A percentile compares a stretch with the other conserved stretches of the same genome.
Conservation (phyloP, 2,888 invertebrate species). For the Synanthedon andrenaeformis region DNA sequence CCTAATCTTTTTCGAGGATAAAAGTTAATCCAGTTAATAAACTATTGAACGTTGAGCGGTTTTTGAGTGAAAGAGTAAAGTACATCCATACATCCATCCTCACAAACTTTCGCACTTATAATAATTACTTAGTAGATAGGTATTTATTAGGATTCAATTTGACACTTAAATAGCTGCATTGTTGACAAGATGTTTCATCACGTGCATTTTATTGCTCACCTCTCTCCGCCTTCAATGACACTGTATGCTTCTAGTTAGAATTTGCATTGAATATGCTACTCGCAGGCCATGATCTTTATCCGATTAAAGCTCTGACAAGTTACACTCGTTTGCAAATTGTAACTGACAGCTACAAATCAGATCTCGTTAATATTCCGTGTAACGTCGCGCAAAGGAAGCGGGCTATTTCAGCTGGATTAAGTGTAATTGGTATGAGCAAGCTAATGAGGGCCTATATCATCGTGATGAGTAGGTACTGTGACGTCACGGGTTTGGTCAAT, state of each 20-base stretch:
- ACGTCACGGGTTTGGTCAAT: not conserved
- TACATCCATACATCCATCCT: too few relatives aligned
- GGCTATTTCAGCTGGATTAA: constrained; percentile 20
- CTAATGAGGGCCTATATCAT: not conserved
- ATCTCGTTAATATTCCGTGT: constrained; percentile 26
- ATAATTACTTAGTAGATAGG: too few relatives aligned
- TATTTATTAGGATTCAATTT: too few relatives aligned
- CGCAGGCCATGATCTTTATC: constrained; percentile 50
- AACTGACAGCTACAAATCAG: constrained; percentile 51
- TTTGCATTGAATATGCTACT: constrained; percentile 55
- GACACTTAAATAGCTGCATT: too few relatives aligned
- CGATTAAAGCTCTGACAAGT: constrained; percentile 38
- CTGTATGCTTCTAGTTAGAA: constrained; percentile 27
- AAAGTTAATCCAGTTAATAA: too few relatives aligned
- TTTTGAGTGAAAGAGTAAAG: too few relatives aligned
- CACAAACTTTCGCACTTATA: too few relatives aligned
- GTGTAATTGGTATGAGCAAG: constrained; percentile 16
- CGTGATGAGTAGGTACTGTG: not conserved
- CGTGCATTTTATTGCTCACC: too few relatives aligned
- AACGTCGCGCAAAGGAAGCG: constrained; percentile 18
- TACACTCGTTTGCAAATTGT: constrained; percentile 61
- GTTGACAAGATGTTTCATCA: too few relatives aligned
- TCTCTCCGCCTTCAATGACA: constrained; percentile 15
- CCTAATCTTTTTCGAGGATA: too few relatives aligned
- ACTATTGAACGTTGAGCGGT: too few relatives aligned